phyloP scores from a whole-genome alignment of 64 coral and sea anemone genomes.

The Acropora tenuis region DNA sequence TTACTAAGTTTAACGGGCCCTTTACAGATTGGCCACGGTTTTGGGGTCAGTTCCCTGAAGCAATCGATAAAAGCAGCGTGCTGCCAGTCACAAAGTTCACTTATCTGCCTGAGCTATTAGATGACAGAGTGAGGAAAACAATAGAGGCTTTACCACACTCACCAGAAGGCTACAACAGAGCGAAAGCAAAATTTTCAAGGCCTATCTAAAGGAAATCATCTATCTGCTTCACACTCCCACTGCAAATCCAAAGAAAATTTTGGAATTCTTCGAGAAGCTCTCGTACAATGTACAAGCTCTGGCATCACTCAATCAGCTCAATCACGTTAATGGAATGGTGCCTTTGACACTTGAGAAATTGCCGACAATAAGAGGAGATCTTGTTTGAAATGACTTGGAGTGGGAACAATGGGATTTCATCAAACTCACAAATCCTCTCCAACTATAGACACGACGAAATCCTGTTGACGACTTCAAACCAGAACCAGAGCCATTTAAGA shows the following conservation, averaged over 20 bases:
- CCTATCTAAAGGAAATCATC: background rate
- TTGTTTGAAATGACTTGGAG: background rate
- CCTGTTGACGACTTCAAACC: background rate
- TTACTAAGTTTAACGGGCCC: no score
- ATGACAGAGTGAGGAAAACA: background rate
- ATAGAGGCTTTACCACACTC: background rate
- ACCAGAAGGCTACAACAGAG: conserved; percentile 14
- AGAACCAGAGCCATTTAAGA: no score
- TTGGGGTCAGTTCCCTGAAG: no score
- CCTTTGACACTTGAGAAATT: background rate
- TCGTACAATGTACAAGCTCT: background rate
- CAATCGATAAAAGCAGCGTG: background rate
- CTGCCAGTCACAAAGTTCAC: background rate
- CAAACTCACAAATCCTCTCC: background rate
- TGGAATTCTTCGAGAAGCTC: background rate
- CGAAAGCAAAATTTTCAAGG: background rate
- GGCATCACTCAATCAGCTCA: background rate
- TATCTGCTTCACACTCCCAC: background rate
- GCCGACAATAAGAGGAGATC: background rate
- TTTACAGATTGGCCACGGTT: no score
- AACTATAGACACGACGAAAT: background rate
- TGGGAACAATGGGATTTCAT: background rate
- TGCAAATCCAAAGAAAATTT: background rate
- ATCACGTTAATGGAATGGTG: conserved; percentile 3
- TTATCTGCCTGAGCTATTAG: background rate